Percentiles rank a stretch among this genome's conserved stretches.
These are phyloP conservation scores for Alloplasta piceator DNA, from an alignment of 2,888 invertebrate species.

Conservation along the genomic window DNA sequence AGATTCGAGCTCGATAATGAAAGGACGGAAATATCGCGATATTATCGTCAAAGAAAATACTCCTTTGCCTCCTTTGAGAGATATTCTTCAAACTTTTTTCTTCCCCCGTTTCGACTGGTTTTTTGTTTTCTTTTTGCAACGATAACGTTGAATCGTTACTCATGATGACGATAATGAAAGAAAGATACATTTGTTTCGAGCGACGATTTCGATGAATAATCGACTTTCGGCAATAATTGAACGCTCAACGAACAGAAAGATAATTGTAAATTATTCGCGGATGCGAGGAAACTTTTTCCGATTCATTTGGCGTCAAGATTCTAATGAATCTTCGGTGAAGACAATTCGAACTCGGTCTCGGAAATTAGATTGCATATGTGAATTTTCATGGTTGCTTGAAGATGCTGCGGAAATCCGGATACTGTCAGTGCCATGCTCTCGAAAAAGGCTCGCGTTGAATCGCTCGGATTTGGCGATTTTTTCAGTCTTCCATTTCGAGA, in stretches of 20 bases:
- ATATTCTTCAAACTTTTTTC: conserved; percentile 9
- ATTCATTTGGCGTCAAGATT: neutral
- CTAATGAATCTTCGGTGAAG: conserved; percentile 61
- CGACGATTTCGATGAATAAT: conserved; percentile 16
- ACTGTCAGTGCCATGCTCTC: conserved; percentile 76
- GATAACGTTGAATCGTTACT: neutral
- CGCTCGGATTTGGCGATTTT: conserved; percentile 66
- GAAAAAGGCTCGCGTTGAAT: conserved; percentile 74
- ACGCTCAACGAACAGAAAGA: neutral
- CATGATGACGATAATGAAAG: neutral
- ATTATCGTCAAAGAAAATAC: conserved; percentile 2
- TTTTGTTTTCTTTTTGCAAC: neutral
- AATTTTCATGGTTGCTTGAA: conserved; percentile 72
- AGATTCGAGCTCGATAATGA: conserved; percentile 1
- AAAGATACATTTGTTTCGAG: neutral
- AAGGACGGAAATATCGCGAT: conserved; percentile 1
- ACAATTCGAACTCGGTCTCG: conserved; percentile 71
- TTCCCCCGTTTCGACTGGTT: neutral
- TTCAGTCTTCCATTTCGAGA: conserved; percentile 59
- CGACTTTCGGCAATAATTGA: neutral
- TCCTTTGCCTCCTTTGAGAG: too few relatives aligned
- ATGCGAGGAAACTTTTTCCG: neutral
- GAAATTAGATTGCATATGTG: conserved; percentile 72
- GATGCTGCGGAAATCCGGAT: conserved; percentile 72
- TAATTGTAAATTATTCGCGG: neutral